Percentiles rank a stretch among this genome's conserved stretches.
Evolutionary conservation across 2,888 invertebrate genomes (phyloP).

Genomic region (Papilio gigon): DNA sequence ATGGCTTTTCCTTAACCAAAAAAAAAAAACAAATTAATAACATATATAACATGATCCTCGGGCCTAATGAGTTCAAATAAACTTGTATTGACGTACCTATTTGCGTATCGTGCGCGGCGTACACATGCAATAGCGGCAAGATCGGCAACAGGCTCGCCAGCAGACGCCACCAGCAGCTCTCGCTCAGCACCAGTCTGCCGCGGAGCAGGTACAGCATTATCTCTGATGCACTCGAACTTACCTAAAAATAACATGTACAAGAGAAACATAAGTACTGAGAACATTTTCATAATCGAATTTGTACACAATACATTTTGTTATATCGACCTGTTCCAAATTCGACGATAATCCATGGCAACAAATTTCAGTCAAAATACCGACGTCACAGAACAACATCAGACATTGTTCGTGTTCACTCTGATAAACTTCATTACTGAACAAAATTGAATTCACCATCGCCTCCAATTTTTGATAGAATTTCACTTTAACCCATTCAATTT

Average conservation of each 20-base stretch:
- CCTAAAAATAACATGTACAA: conserved; percentile 62
- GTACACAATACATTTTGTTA: too few species aligned
- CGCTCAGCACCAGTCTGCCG: conserved; percentile 84
- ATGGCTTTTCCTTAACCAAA: conserved; percentile 80
- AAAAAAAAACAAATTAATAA: conserved; percentile 3
- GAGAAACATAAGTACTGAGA: too few species aligned
- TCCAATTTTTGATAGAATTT: conserved; percentile 81
- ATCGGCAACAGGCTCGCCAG: conserved; percentile 83
- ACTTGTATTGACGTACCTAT: conserved; percentile 61
- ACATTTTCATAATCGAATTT: too few species aligned
- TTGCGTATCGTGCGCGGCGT: conserved; percentile 77
- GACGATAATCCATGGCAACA: conserved; percentile 83
- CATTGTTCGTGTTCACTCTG: conserved; percentile 73
- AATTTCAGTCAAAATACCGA: conserved; percentile 84
- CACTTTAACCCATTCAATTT: conserved; percentile 76
- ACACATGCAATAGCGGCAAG: conserved; percentile 83
- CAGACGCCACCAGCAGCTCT: conserved; percentile 83
- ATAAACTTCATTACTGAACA: conserved; percentile 78
- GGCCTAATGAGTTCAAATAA: too few species aligned
- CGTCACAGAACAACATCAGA: conserved; percentile 80
- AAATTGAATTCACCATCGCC: conserved; percentile 76
- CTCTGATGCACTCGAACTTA: conserved; percentile 81
- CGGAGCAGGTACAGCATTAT: conserved; percentile 85
- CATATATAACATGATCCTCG: too few species aligned
- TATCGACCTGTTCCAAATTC: conserved; percentile 58